Base-by-base conservation (phyloP, 2,113 vertebrate genomes). In the Cheilinus undulatus region DNA sequence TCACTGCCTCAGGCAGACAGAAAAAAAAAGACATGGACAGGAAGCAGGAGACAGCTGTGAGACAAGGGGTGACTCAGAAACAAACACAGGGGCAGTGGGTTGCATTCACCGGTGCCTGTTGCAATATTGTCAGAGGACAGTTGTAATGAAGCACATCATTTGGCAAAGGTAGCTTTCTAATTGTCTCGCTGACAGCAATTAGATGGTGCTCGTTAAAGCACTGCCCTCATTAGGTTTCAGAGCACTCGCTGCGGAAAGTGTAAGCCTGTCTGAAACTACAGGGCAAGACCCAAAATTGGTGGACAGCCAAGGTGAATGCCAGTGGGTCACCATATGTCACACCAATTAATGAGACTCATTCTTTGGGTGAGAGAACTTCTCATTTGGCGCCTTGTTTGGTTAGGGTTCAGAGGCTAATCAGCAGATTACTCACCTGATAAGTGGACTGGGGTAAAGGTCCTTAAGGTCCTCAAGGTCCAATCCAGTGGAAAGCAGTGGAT, bases 371-470 rank as follows among this genome's bases (percentile, higher is more conserved):
- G 5, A 69, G 19, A 49, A 30, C 60, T 68, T 66, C 34, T 84
- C 50, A 67, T 73, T 76, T 74, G 58, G 72, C 43, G 73, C 17
- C 56, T 70, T 23, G 45, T 84, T 66, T 71, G 57, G 24, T 63
- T 57, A 19, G 40, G 75, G 78, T 81, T 78, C 84, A 82, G 52
- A 30, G 58, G 69, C 51, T 84, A 71, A 90, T 82, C 73, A 30
- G 62, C 17, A 27, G 65, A 81, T 78, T 80, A 88, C 91, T 92
- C 83, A 92, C 91, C 91, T 86, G 75, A 64, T 67, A 78, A 72
- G 57, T 40, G 63, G 69, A 38, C 24, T 69, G 66, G 69, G 54
- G 40, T 26, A 26, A 56, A 53, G 49, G 54, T 82, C 77, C 61
- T 26, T 22, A 27, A 69, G 71, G 52, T 76, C 83, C 58, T 82